Evolutionary conservation across 1,140 invertebrate genomes (phyloP), one percentile per base, ranked within the genome.

Genomic region (Campodea augens): DNA sequence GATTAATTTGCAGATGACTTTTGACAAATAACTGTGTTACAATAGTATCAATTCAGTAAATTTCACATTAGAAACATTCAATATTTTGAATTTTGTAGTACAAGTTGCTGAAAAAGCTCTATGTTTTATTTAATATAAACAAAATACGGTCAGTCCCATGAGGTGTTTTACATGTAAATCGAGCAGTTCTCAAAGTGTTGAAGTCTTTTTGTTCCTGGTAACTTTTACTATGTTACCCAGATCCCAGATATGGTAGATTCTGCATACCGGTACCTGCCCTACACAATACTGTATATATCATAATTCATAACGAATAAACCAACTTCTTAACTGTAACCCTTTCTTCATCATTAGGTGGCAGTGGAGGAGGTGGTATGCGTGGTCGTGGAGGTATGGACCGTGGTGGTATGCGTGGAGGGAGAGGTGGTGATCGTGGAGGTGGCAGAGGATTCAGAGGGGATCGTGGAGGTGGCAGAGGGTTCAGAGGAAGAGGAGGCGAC

Each of bases 371-470:
- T 23, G 45, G 41, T 3, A 38, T 51, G 62, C 47, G 60, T 5
- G 61, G 68, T 2, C 60, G 61, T 13, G 59, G 64, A 5, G 61
- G 64, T 15, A 50, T 52, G 15, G 49, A 47, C 41, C 42, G 52
- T 22, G 49, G 51, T 40, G 51, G 55, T 46, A 44, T 27, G 27
- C 23, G 64, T 19, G 59, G 61, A 1, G 56, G 61, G 18, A 54
- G 61, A 20, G 60, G 63, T 22, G 59, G 61, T 15, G 58, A 58
- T 48, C 56, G 65, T 20, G 58, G 63, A 39, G 55, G 62, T 21
- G 56, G 64, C 0, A 57, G 61, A 3, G 55, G 65, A 12, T 58
- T 62, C 12, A 55, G 68, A 1, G 60, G 66, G 7, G 59, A 69
- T 15, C 60, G 69, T 19, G 57, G 61, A 43, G 49, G 19, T 44